These are phyloP conservation scores for Tinea semifulvella DNA, from an alignment of 2,888 invertebrate species.

Conservation along the genomic window DNA sequence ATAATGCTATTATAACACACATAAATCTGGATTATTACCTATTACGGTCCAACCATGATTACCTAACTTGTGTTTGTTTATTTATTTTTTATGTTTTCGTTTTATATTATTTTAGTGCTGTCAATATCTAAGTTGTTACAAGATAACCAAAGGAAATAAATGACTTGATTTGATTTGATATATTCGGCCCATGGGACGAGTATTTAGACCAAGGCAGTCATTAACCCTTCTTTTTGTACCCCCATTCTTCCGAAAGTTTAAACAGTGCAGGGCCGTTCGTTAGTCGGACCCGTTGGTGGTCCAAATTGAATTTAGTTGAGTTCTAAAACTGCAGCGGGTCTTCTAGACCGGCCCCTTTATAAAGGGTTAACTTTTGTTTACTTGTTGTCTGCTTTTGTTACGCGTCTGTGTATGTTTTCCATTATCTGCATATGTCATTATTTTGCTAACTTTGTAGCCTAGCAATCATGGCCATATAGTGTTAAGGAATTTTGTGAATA, in stretches of 20 bases:
- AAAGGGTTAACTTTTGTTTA: slow-evolving; percentile 9
- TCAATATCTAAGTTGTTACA: too few species aligned
- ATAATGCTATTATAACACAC: too few species aligned
- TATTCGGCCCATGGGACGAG: not conserved
- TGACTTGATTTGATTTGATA: too few species aligned
- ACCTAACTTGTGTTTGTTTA: too few species aligned
- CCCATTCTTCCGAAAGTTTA: slow-evolving; percentile 21
- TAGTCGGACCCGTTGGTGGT: slow-evolving; percentile 26
- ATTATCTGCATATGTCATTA: slow-evolving; percentile 3
- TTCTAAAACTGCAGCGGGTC: slow-evolving; percentile 4
- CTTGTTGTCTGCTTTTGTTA: slow-evolving; percentile 4
- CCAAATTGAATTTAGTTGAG: slow-evolving; percentile 29
- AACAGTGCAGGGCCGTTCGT: slow-evolving; percentile 31
- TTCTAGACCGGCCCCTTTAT: not conserved
- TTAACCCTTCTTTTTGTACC: slow-evolving; percentile 2
- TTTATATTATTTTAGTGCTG: too few species aligned
- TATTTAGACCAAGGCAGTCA: not conserved
- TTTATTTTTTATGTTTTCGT: not conserved
- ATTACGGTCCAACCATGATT: too few species aligned
- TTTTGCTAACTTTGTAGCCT: not conserved
- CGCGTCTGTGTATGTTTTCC: slow-evolving; percentile 3
- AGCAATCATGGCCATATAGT: too few species aligned
- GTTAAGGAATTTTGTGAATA: too few species aligned
- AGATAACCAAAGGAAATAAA: too few species aligned
- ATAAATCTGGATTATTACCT: too few species aligned